Percentiles rank a stretch among this genome's conserved stretches.
phyloP scores from a whole-genome alignment of 2,113 vertebrate species.

The Limanda limanda region DNA sequence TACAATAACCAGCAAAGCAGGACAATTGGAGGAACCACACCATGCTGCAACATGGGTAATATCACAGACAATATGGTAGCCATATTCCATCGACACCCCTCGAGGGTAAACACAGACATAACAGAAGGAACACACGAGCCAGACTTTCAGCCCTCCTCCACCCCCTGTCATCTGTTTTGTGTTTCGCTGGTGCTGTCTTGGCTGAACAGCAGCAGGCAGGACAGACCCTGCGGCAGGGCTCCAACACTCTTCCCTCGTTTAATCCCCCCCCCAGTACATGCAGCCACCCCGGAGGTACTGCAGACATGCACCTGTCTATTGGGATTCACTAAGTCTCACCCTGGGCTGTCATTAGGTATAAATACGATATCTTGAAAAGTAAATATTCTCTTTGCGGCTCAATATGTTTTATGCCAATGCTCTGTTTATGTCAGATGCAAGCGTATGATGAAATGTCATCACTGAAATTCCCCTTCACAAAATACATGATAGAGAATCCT shows the following conservation, averaged over 20 bases:
- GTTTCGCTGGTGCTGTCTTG: conserved; percentile 69
- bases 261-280: conserved; percentile 58
- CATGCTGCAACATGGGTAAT: conserved; percentile 42
- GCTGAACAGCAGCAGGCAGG: conserved; percentile 74
- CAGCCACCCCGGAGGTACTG: conserved; percentile 56
- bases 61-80: conserved; percentile 65
- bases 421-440: neutral
- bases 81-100: conserved; percentile 65
- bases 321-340: conserved; percentile 42
- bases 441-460: no score
- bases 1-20: conserved; percentile 35
- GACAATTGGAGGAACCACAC: conserved; percentile 36
- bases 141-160: conserved; percentile 38
- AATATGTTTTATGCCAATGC: neutral
- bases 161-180: conserved; percentile 76
- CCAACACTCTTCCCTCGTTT: conserved; percentile 69
- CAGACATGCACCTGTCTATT: conserved; percentile 69
- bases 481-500: no score
- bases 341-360: neutral
- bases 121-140: conserved; percentile 67
- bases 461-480: no score
- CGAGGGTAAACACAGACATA: conserved; percentile 72
- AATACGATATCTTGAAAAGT: neutral
- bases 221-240: conserved; percentile 49
- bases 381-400: neutral